These are phyloP conservation scores for Cyrtorhinus lividipennis DNA, from an alignment of 1,140 invertebrate species.

Conservation along the genomic window DNA sequence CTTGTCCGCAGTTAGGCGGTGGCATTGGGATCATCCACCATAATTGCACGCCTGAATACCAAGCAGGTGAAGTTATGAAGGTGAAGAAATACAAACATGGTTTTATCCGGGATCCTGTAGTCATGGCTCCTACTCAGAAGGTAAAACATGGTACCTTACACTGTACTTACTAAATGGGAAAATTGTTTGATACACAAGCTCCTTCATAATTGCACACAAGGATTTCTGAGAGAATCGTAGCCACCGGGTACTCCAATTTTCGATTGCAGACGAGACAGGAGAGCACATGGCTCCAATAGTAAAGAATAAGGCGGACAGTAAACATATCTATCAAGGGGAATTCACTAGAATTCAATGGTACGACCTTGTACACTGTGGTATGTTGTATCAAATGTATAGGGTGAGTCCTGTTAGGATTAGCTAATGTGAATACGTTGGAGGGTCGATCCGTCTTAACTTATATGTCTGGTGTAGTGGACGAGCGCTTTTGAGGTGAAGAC, in stretches of 20 bases:
- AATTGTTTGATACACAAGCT: no score
- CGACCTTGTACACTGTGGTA: no score
- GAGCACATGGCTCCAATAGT: neutral
- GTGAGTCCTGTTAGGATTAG: no score
- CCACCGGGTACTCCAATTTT: neutral
- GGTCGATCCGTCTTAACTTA: no score
- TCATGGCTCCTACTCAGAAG: conserved; percentile 70
- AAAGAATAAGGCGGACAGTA: neutral
- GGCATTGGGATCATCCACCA: conserved; percentile 86
- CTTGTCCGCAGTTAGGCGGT: conserved; percentile 20
- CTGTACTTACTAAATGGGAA: neutral
- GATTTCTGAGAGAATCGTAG: no score
- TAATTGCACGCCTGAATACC: conserved; percentile 89
- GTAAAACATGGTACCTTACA: conserved; percentile 27
- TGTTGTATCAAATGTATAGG: no score
- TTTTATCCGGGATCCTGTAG: conserved; percentile 91
- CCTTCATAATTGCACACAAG: no score
- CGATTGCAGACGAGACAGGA: neutral
- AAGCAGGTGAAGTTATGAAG: conserved; percentile 92
- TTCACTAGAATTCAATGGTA: no score
- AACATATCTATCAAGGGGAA: no score
- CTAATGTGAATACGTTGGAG: no score
- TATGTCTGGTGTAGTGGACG: no score
- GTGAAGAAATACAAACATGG: conserved; percentile 99
- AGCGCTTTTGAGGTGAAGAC: no score